Percentiles rank a stretch among this genome's conserved stretches.
These are phyloP conservation scores for Lucilia sericata DNA, from an alignment of 1,140 invertebrate species.

Conservation along the genomic window DNA sequence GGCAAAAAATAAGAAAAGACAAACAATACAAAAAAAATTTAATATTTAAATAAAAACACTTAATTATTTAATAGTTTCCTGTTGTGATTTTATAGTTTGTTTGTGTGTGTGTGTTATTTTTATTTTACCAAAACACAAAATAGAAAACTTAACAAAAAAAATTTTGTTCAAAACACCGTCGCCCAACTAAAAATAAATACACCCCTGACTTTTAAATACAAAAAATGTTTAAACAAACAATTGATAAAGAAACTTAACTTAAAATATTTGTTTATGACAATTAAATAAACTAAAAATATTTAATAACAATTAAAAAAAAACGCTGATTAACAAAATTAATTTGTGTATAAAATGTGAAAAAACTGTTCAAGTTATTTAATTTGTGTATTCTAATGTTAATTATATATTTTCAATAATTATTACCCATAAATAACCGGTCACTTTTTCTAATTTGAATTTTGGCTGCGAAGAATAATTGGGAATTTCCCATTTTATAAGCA, in stretches of 20 bases:
- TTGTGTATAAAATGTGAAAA: too few relatives aligned
- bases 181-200: background rate
- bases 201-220: background rate
- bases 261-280: too few relatives aligned
- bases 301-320: too few relatives aligned
- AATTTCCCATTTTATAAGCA: too few relatives aligned
- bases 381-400: too few relatives aligned
- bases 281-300: too few relatives aligned
- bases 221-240: background rate
- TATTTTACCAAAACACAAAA: background rate
- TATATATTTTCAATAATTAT: too few relatives aligned
- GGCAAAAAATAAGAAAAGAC: background rate
- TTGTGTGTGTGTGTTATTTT: background rate
- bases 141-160: background rate
- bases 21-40: background rate
- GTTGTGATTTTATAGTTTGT: slow-evolving; percentile 10
- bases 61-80: slow-evolving; percentile 37
- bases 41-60: background rate
- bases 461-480: too few relatives aligned
- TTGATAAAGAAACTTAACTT: background rate
- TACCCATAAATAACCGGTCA: too few relatives aligned
- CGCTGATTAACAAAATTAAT: too few relatives aligned
- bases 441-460: too few relatives aligned
- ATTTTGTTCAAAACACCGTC: background rate
- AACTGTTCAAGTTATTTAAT: too few relatives aligned